phyloP scores from a whole-genome alignment of 2,797 vertebrate species.

The Danionella dracula region DNA sequence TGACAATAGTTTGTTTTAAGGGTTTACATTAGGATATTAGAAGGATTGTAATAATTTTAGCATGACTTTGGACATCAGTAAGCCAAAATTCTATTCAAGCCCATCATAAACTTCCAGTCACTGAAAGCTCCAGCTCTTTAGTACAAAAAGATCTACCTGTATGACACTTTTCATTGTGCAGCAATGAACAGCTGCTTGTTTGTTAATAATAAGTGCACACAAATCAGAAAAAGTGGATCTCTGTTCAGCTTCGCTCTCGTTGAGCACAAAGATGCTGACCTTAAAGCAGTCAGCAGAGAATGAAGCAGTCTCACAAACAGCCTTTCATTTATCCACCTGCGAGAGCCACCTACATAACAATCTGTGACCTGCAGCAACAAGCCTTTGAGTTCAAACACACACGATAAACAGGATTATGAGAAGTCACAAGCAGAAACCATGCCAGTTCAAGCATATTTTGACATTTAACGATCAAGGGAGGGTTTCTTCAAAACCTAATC shows the following conservation, averaged over 20 bases:
- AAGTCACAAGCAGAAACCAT: not conserved
- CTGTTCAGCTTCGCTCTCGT: not conserved
- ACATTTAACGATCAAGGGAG: not conserved
- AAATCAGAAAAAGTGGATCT: not conserved
- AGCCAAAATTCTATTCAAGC: too few relatives aligned
- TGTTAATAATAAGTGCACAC: not conserved
- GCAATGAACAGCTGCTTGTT: not conserved
- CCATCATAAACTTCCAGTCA: not conserved
- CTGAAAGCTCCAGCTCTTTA: not conserved
- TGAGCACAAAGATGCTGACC: conserved; percentile 19
- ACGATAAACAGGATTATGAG: not conserved
- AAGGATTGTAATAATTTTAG: too few relatives aligned
- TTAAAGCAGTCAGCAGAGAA: not conserved
- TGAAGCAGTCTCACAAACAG: not conserved
- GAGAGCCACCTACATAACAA: not conserved
- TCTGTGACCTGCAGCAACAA: conserved; percentile 9
- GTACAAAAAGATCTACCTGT: not conserved
- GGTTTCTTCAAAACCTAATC: conserved; percentile 2
- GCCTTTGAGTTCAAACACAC: not conserved
- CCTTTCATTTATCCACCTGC: not conserved
- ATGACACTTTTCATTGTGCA: not conserved
- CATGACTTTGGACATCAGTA: too few relatives aligned
- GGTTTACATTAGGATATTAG: too few relatives aligned
- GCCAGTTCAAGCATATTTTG: not conserved
- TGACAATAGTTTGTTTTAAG: too few relatives aligned